A percentile compares a stretch with the other conserved stretches of the same genome.
phyloP scores from a whole-genome alignment of 2,888 invertebrate genomes.

The Tipula lateralis region DNA sequence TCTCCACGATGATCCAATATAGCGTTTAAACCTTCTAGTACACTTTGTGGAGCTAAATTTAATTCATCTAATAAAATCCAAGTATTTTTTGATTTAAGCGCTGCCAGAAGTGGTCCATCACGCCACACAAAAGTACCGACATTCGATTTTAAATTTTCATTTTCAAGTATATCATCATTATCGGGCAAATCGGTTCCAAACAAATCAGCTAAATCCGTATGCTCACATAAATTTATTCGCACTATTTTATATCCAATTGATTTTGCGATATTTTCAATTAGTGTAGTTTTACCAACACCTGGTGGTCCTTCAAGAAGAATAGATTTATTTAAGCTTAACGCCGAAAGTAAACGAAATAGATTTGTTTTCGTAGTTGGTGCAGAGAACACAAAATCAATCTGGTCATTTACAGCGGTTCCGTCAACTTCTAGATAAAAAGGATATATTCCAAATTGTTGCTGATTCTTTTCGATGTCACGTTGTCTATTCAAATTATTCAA shows the following conservation, averaged over 20 bases:
- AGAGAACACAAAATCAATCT: constrained; percentile 61
- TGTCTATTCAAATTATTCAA: background rate
- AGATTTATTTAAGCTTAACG: constrained; percentile 85
- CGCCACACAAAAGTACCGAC: constrained; percentile 91
- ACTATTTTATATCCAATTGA: constrained; percentile 78
- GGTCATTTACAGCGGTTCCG: constrained; percentile 33
- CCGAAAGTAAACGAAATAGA: constrained; percentile 77
- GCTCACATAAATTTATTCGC: constrained; percentile 96
- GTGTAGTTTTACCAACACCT: constrained; percentile 96
- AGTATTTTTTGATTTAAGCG: constrained; percentile 77
- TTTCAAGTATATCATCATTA: constrained; percentile 53
- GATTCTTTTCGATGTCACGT: constrained; percentile 36
- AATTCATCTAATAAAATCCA: constrained; percentile 98
- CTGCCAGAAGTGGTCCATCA: constrained; percentile 91
- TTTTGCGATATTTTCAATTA: constrained; percentile 84
- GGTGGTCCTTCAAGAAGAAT: constrained; percentile 95
- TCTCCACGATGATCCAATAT: constrained; percentile 97
- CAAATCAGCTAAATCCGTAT: constrained; percentile 96
- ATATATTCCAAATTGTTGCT: constrained; percentile 60
- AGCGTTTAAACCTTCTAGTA: constrained; percentile 96
- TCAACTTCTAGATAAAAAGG: constrained; percentile 61
- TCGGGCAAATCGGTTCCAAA: constrained; percentile 98
- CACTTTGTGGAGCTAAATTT: constrained; percentile 97
- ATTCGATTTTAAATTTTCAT: constrained; percentile 37
- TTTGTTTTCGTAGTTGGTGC: constrained; percentile 78